These are phyloP conservation scores for Aplidium turbinatum DNA, from an alignment of 23 tunicate genomes.

Conservation along the genomic window DNA sequence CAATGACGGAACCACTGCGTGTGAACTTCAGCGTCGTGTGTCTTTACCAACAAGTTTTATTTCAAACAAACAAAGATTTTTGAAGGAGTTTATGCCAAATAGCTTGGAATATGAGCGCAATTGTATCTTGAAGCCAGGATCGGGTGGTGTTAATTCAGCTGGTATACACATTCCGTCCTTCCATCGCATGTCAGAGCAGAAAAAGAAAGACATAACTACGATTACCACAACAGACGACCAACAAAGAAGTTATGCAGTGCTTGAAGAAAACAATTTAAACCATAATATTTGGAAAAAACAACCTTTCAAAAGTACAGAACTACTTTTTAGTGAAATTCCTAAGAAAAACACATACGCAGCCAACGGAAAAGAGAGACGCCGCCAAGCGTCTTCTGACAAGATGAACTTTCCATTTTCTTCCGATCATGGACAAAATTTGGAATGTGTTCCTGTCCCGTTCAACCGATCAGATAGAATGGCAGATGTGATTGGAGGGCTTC, in stretches of 20 bases:
- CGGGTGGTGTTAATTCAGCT: too few species aligned
- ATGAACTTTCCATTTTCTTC: conserved; percentile 6
- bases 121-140: too few species aligned
- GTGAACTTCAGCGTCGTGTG: conserved; percentile 17
- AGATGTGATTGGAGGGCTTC: conserved; percentile 31
- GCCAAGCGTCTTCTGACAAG: conserved; percentile 18
- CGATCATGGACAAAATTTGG: background rate
- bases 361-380: background rate
- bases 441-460: conserved; percentile 16
- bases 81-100: conserved; percentile 42
- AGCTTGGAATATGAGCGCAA: too few species aligned
- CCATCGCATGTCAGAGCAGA: too few species aligned
- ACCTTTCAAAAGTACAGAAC: conserved; percentile 28
- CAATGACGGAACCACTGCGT: background rate
- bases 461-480: conserved; percentile 14
- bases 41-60: conserved; percentile 12
- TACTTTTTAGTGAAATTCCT: conserved; percentile 11
- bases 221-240: too few species aligned
- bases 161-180: too few species aligned
- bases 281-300: too few species aligned
- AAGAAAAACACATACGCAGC: background rate
- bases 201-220: too few species aligned
- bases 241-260: background rate
- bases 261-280: background rate
- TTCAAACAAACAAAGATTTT: conserved; percentile 32